Percentiles rank a stretch among this genome's conserved stretches.
Evolutionary conservation across 1,140 invertebrate genomes (phyloP).

Genomic region (Aphaenogaster ashmeadi): DNA sequence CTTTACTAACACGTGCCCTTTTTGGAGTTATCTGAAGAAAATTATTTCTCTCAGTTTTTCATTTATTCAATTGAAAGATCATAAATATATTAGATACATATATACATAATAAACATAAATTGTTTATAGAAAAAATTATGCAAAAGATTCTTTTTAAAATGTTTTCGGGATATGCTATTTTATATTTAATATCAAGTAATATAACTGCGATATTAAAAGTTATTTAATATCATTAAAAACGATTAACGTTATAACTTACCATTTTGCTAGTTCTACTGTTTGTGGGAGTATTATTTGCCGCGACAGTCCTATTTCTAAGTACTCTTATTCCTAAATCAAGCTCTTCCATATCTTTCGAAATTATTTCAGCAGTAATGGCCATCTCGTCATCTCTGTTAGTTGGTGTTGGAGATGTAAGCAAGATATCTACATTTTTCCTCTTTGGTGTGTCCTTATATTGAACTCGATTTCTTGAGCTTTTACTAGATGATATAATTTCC

Average conservation of each 20-base stretch:
- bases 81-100: slow-evolving; percentile 2
- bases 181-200: slow-evolving; percentile 9
- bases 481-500: neutral
- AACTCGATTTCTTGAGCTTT: slow-evolving; percentile 10
- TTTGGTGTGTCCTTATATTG: neutral
- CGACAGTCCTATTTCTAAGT: slow-evolving; percentile 70
- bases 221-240: slow-evolving; percentile 15
- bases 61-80: neutral
- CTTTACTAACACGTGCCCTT: slow-evolving; percentile 18
- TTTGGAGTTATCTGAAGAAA: slow-evolving; percentile 22
- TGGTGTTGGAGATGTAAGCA: neutral
- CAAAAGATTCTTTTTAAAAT: neutral
- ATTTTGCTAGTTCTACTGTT: slow-evolving; percentile 8
- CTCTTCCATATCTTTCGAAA: slow-evolving; percentile 7
- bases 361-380: neutral
- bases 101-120: neutral
- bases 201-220: slow-evolving; percentile 1
- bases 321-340: slow-evolving; percentile 24
- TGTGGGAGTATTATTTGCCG: slow-evolving; percentile 15
- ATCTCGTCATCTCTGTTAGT: neutral
- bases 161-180: neutral
- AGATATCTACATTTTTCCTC: neutral
- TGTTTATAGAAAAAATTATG: neutral
- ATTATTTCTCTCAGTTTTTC: neutral
- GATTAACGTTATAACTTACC: slow-evolving; percentile 5